Conservation (phyloP, 2,888 invertebrate species). For the Nephrotoma appendiculata region DNA sequence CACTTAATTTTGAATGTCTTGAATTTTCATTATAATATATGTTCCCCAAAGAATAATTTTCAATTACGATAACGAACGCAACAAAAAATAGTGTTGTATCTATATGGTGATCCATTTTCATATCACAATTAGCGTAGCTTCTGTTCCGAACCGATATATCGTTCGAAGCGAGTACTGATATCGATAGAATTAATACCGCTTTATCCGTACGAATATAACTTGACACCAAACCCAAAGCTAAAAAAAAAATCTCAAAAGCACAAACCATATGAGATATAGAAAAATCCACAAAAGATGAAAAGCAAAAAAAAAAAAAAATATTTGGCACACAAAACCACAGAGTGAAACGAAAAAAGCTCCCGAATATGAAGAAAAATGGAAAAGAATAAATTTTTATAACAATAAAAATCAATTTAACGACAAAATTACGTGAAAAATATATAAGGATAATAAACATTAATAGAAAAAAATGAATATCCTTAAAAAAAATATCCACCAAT, state of each 20-base stretch:
- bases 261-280: neutral
- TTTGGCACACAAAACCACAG: neutral
- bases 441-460: neutral
- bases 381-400: conserved; percentile 1
- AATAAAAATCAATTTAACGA: conserved; percentile 4
- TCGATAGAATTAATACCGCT: neutral
- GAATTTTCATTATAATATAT: neutral
- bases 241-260: neutral
- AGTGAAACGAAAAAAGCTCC: neutral
- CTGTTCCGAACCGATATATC: neutral
- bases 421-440: neutral
- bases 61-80: neutral
- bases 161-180: neutral
- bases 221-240: neutral
- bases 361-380: neutral
- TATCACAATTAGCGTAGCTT: neutral
- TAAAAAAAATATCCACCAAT: neutral
- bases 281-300: neutral
- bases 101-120: neutral
- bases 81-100: neutral
- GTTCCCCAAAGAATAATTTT: neutral
- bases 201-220: neutral
- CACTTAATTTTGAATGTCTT: neutral
- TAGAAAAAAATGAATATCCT: conserved; percentile 1
- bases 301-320: neutral